A percentile compares a stretch with the other conserved stretches of the same genome.
Evolutionary conservation across 2,113 vertebrate genomes (phyloP).

Genomic region (Cebus imitator): DNA sequence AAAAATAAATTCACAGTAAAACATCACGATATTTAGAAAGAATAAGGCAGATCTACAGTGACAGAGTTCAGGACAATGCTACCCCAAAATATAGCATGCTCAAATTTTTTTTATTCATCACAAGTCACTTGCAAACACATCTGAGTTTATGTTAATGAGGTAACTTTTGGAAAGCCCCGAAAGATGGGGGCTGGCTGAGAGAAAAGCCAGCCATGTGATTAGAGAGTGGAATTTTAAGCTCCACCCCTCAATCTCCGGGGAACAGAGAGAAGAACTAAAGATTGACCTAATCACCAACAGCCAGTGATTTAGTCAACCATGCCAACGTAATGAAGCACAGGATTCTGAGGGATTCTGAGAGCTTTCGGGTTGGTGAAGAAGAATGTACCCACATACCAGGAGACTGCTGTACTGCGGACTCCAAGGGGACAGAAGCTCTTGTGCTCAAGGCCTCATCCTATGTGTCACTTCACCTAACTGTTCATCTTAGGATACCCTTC

Average conservation of each 20-base stretch:
- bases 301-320: too few species aligned
- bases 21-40: neutral
- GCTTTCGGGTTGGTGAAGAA: neutral
- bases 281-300: neutral
- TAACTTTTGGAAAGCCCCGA: neutral
- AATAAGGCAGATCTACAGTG: neutral
- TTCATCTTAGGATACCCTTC: neutral
- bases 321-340: neutral
- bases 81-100: neutral
- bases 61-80: neutral
- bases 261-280: neutral
- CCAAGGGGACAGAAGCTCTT: neutral
- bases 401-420: neutral
- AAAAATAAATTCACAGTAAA: neutral
- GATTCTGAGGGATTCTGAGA: too few species aligned
- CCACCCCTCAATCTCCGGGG: neutral
- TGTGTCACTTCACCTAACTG: neutral
- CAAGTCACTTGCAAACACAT: neutral
- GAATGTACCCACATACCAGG: neutral
- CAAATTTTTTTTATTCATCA: neutral
- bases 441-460: neutral
- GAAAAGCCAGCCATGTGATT: neutral
- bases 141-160: neutral
- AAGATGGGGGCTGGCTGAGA: neutral
- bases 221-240: neutral